Percentiles rank a stretch among this genome's conserved stretches.
Evolutionary conservation across 2,113 vertebrate species (phyloP).

Genomic region (Prinia subflava): DNA sequence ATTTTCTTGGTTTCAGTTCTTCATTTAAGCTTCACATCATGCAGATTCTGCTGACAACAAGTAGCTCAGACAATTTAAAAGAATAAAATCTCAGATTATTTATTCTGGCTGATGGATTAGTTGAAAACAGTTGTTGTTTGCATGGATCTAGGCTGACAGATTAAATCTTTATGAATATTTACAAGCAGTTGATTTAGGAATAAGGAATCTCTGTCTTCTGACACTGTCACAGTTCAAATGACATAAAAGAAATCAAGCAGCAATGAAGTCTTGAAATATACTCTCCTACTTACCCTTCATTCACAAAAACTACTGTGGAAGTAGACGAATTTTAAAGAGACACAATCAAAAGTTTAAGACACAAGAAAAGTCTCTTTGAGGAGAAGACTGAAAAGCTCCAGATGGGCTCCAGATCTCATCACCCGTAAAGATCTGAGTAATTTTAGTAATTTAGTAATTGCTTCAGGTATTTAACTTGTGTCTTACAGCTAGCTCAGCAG

Average conservation of each 20-base stretch:
- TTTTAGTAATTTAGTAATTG: not conserved
- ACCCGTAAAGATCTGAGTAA: fast-evolving
- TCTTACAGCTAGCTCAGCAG: not conserved
- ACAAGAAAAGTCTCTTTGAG: not conserved
- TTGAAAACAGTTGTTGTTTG: not conserved
- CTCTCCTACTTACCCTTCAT: not conserved
- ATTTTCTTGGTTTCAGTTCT: not conserved
- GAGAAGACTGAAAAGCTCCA: not conserved
- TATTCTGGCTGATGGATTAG: not conserved
- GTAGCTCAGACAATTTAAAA: not conserved
- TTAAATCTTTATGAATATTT: not conserved
- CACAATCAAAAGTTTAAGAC: not conserved
- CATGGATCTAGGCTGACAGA: not conserved
- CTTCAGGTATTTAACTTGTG: not conserved
- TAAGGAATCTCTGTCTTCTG: not conserved
- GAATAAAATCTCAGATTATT: not conserved
- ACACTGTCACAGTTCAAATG: not conserved
- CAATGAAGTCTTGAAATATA: not conserved
- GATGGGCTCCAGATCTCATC: not conserved
- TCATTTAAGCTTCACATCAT: not conserved
- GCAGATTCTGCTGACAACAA: not conserved
- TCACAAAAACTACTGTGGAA: not conserved
- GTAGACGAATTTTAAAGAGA: not conserved
- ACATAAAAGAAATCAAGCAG: not conserved
- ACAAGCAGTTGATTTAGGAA: not conserved